A percentile compares a stretch with the other conserved stretches of the same genome.
These are phyloP conservation scores for Rousettus madagascariensis DNA, from an alignment of 2,797 vertebrate species.

Conservation along the genomic window DNA sequence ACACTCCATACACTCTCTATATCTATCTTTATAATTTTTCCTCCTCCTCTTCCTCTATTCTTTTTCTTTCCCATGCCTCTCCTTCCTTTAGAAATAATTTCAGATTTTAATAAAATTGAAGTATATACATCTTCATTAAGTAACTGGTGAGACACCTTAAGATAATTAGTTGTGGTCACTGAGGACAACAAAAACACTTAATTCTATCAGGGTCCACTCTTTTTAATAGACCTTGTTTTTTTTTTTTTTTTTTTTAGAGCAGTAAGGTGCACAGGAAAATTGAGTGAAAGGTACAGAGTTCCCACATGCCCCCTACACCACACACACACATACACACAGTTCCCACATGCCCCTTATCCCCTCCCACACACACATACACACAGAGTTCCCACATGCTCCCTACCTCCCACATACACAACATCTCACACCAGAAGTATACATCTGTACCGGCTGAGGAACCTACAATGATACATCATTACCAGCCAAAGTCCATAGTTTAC, in stretches of 20 bases:
- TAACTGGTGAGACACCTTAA: not conserved
- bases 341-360: not conserved
- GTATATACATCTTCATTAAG: not conserved
- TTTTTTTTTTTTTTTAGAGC: not conserved
- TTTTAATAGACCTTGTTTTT: not conserved
- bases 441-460: not conserved
- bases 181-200: conserved; percentile 3
- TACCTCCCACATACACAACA: not conserved
- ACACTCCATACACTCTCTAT: not conserved
- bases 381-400: not conserved
- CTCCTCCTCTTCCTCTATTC: not conserved
- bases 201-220: not conserved
- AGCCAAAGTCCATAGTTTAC: not conserved
- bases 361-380: not conserved
- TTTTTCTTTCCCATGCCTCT: not conserved
- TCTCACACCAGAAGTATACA: not conserved
- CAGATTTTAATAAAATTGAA: not conserved
- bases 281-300: not conserved
- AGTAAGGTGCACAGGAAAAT: not conserved
- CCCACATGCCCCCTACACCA: not conserved
- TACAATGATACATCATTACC: not conserved
- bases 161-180: not conserved
- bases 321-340: not conserved
- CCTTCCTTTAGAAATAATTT: not conserved
- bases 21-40: not conserved